Conservation (phyloP, 1,140 invertebrate genomes). For the Aporrectodea caliginosa region DNA sequence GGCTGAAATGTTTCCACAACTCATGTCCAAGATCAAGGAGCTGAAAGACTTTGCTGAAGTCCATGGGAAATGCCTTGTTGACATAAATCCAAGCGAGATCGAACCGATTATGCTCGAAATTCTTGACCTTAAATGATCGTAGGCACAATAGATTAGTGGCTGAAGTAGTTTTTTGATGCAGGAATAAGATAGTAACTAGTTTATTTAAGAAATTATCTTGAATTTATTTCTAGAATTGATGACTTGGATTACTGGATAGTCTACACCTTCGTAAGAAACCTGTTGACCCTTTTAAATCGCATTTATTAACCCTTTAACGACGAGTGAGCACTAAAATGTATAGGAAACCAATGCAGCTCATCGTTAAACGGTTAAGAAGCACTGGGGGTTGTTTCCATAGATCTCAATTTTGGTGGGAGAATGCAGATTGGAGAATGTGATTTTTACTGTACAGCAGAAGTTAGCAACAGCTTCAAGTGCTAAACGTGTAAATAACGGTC, state of each 20-base stretch:
- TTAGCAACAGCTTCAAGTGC: too few relatives aligned
- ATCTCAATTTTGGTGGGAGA: too few relatives aligned
- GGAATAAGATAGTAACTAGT: neutral
- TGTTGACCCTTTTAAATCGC: too few relatives aligned
- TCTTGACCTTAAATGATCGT: constrained; percentile 71
- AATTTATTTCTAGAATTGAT: too few relatives aligned
- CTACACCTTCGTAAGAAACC: too few relatives aligned
- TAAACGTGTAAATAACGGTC: too few relatives aligned
- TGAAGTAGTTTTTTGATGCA: neutral
- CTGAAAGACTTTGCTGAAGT: constrained; percentile 79
- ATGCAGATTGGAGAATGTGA: too few relatives aligned
- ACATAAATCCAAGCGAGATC: constrained; percentile 81
- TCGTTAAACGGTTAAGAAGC: too few relatives aligned
- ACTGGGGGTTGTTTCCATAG: too few relatives aligned
- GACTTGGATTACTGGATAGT: too few relatives aligned
- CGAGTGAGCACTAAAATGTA: neutral
- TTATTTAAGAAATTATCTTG: neutral
- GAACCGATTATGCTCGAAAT: constrained; percentile 88
- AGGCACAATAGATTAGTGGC: neutral
- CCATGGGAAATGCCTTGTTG: constrained; percentile 79
- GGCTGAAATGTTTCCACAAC: constrained; percentile 56
- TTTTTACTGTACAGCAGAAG: too few relatives aligned
- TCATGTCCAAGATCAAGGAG: constrained; percentile 81
- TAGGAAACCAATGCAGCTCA: too few relatives aligned
- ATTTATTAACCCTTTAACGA: neutral